phyloP scores from a whole-genome alignment of 2,888 invertebrate species.

The Steromphala cineraria region DNA sequence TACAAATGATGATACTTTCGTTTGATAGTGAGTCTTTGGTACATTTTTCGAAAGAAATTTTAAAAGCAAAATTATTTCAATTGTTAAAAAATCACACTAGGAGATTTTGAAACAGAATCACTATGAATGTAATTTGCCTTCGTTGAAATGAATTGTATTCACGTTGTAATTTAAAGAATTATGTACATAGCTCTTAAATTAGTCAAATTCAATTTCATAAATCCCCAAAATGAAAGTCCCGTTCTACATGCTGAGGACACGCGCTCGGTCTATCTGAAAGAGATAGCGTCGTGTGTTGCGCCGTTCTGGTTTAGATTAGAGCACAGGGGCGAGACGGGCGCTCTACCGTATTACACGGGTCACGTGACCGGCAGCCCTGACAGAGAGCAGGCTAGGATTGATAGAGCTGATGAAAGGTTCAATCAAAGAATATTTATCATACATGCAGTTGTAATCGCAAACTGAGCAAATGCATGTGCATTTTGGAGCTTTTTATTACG shows the following conservation, averaged over 20 bases:
- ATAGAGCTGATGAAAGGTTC: background rate
- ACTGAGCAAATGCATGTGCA: too few relatives aligned
- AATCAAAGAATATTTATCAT: background rate
- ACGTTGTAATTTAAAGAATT: too few relatives aligned
- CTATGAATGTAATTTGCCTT: too few relatives aligned
- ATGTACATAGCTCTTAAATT: background rate
- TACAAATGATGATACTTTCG: too few relatives aligned
- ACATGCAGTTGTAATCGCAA: background rate
- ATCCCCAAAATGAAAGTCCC: background rate
- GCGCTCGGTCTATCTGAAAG: background rate
- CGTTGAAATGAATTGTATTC: too few relatives aligned
- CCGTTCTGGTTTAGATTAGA: background rate
- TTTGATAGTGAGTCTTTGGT: too few relatives aligned
- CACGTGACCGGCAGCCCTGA: background rate
- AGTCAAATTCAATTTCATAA: too few relatives aligned
- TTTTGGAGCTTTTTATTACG: too few relatives aligned
- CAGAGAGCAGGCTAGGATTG: background rate
- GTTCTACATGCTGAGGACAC: background rate
- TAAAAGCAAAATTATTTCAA: too few relatives aligned
- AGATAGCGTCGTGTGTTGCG: background rate
- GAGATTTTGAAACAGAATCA: too few relatives aligned
- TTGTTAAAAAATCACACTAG: too few relatives aligned
- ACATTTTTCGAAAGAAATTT: too few relatives aligned
- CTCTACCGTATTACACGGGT: background rate
- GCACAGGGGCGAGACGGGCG: background rate